Evolutionary conservation across 2,113 vertebrate genomes (phyloP), one percentile per base, ranked within the genome.

Genomic region (Scophthalmus maximus): DNA sequence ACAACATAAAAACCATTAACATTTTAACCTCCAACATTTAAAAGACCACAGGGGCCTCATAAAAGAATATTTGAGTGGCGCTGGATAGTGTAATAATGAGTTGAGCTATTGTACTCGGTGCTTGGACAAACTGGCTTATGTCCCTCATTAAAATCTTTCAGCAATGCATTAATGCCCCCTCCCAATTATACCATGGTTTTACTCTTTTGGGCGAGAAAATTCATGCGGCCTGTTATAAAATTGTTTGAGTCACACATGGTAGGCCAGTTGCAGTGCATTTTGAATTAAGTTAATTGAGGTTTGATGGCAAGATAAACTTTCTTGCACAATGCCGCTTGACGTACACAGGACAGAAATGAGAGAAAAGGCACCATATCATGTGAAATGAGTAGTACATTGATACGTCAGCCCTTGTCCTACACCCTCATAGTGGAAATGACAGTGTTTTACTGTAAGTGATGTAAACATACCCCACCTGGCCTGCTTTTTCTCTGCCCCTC

Each of bases 381-480:
- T 15, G 4, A 55, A 17, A 55, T 22, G 20, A 4, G 17, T 46
- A 30, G 18, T 20, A 23, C n/a, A 36, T 6, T 2, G 15, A 6
- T 25, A 38, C 15, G n/a, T 25, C 32, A 34, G n/a, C 10, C 14
- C 53, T 68, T 29, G 26, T 57, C 14, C 7, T 20, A 47, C 12
- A 23, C 36, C 10, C 25, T 15, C 14, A 12, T 22, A 71, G 34
- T 59, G 36, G 34, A 73, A 40, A 17, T 27, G 14, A 12, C 17
- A 6, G 44, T 17, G 5, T 55, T 70, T 66, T 58, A 17, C 26
- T 64, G 53, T 73, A 38, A 78, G 38, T 88, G 67, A 73, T 83
- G 34, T 88, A 89, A 90, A 88, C 82, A 61, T 85, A 85, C 79
- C 68, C 78, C 74, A 88, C 79, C 77, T 76, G 75, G 30, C 76